Evolutionary conservation across 1,140 invertebrate species (phyloP).

Genomic region (Pararge aegeria): DNA sequence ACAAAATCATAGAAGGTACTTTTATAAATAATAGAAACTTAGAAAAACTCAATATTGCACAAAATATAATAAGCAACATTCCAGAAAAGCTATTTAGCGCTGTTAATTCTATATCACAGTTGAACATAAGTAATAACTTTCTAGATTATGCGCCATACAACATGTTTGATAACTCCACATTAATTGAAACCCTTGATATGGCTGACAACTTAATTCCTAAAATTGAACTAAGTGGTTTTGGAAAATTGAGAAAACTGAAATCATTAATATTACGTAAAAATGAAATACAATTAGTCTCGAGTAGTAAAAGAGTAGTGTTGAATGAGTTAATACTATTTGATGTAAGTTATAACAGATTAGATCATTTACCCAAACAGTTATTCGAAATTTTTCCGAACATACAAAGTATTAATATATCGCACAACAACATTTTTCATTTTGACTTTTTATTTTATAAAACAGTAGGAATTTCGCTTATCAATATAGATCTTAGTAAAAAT

Average conservation of each 20-base stretch:
- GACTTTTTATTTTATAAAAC: conserved; percentile 60
- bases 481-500: conserved; percentile 69
- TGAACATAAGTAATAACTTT: conserved; percentile 73
- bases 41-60: conserved; percentile 62
- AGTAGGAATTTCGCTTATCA: conserved; percentile 51
- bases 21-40: conserved; percentile 67
- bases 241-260: conserved; percentile 61
- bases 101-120: conserved; percentile 59
- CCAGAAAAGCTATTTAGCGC: conserved; percentile 53
- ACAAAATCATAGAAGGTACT: conserved; percentile 63
- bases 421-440: conserved; percentile 62
- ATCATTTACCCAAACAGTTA: conserved; percentile 52
- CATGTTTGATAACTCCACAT: conserved; percentile 61
- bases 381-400: conserved; percentile 69
- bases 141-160: conserved; percentile 66
- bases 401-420: conserved; percentile 67
- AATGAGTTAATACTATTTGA: conserved; percentile 57
- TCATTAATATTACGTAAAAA: conserved; percentile 67
- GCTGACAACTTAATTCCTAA: conserved; percentile 67
- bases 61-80: conserved; percentile 67
- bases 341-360: conserved; percentile 66
- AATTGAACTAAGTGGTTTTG: conserved; percentile 66
- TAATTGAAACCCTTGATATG: conserved; percentile 63
- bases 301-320: conserved; percentile 56
- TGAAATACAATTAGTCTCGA: conserved; percentile 63